Evolutionary conservation across 2,888 invertebrate species (phyloP).

Genomic region (Toxonevra muliebris): DNA sequence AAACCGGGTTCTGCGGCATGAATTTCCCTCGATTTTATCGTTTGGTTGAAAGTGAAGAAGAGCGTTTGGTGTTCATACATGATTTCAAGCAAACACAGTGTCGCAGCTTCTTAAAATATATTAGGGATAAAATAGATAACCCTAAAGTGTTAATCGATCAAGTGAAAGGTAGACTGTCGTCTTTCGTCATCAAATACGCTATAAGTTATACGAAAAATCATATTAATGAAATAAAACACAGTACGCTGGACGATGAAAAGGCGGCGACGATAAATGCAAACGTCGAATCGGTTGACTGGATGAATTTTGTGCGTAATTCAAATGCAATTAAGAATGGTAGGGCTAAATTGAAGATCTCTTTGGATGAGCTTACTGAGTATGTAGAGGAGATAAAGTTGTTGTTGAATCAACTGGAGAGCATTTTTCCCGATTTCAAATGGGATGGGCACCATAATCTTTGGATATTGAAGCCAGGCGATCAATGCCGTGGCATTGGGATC

Average conservation of each 20-base stretch:
- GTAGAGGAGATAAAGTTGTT: constrained; percentile 67
- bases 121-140: constrained; percentile 41
- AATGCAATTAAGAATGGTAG: constrained; percentile 57
- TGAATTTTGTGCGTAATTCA: constrained; percentile 49
- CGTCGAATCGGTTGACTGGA: constrained; percentile 41
- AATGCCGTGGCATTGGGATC: constrained; percentile 85
- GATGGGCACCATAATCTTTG: constrained; percentile 88
- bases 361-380: constrained; percentile 45
- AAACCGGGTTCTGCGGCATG: constrained; percentile 63
- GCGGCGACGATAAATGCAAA: constrained; percentile 21
- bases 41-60: constrained; percentile 52
- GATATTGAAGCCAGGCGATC: constrained; percentile 88
- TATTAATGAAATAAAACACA: constrained; percentile 41
- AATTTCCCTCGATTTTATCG: constrained; percentile 74
- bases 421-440: constrained; percentile 72
- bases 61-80: constrained; percentile 52
- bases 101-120: constrained; percentile 75
- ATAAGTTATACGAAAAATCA: constrained; percentile 45
- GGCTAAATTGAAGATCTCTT: constrained; percentile 48
- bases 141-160: constrained; percentile 62
- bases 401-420: constrained; percentile 69
- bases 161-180: constrained; percentile 66
- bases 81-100: constrained; percentile 85
- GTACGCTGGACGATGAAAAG: constrained; percentile 25
- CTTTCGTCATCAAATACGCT: constrained; percentile 47